Conservation (phyloP, 2,113 vertebrate species). For the Macquaria australasica region DNA sequence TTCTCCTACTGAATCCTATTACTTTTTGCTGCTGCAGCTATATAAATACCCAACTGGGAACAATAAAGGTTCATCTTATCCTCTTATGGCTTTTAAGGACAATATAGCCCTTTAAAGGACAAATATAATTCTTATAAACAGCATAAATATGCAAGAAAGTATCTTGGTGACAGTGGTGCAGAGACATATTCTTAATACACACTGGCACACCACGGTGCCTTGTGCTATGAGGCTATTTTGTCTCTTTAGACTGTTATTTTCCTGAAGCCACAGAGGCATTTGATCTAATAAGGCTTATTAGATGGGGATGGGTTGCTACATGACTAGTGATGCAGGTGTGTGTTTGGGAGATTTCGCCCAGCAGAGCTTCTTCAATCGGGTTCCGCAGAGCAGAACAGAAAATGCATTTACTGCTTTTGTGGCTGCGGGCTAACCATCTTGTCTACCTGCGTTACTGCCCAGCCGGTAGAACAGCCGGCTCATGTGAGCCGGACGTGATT, state of each 20-base stretch:
- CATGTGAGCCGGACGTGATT: slow-evolving; percentile 18
- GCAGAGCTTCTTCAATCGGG: slow-evolving; percentile 61
- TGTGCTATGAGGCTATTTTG: slow-evolving; percentile 33
- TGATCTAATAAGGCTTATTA: slow-evolving; percentile 77
- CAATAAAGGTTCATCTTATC: slow-evolving; percentile 4
- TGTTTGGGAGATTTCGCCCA: slow-evolving; percentile 52
- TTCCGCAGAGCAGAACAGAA: slow-evolving; percentile 54
- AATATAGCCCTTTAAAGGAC: slow-evolving; percentile 1
- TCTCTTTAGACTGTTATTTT: slow-evolving; percentile 61
- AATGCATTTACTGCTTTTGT: slow-evolving; percentile 59
- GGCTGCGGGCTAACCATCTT: slow-evolving; percentile 43
- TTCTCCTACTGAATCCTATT: not conserved
- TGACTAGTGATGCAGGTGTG: slow-evolving; percentile 70
- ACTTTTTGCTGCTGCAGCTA: slow-evolving; percentile 5
- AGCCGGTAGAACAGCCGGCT: slow-evolving; percentile 24
- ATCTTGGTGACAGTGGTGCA: not conserved
- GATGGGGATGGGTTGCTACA: slow-evolving; percentile 63
- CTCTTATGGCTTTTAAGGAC: slow-evolving; percentile 12
- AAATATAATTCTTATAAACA: slow-evolving; percentile 22
- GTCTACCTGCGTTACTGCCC: slow-evolving; percentile 44
- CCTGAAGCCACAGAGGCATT: slow-evolving; percentile 60
- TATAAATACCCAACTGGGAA: not conserved
- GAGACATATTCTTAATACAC: slow-evolving; percentile 16
- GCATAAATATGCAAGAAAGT: slow-evolving; percentile 3
- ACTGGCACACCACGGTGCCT: slow-evolving; percentile 11